A percentile compares a stretch with the other conserved stretches of the same genome.
phyloP scores from a whole-genome alignment of 2,113 vertebrate genomes.

The Plecturocebus donacophilus region DNA sequence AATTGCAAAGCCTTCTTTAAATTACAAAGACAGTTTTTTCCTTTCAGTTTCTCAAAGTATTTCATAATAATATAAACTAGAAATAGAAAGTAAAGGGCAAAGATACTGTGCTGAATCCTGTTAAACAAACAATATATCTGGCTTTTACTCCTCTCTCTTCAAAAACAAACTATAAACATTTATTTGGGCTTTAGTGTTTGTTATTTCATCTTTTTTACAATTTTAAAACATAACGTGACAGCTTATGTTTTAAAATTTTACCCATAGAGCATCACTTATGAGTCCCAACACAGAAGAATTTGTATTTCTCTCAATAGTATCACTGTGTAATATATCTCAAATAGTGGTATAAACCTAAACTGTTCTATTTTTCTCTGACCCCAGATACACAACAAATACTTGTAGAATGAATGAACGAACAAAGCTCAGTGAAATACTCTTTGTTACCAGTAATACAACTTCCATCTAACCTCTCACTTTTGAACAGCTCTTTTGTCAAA shows the following conservation, averaged over 20 bases:
- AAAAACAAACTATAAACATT: conserved; percentile 44
- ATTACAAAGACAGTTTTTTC: conserved; percentile 55
- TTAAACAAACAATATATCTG: conserved; percentile 28
- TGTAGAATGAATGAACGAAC: conserved; percentile 18
- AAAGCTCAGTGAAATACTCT: conserved; percentile 1
- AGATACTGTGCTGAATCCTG: neutral
- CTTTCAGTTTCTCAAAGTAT: conserved; percentile 45
- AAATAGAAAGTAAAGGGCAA: conserved; percentile 39
- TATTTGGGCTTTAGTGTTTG: conserved; percentile 29
- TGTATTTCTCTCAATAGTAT: neutral
- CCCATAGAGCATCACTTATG: neutral
- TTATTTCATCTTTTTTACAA: conserved; percentile 46
- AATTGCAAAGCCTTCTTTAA: conserved; percentile 66
- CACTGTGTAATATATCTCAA: conserved; percentile 39
- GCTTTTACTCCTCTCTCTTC: neutral
- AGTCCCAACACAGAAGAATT: conserved; percentile 26
- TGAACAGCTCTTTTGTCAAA: conserved; percentile 31
- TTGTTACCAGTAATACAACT: conserved; percentile 29
- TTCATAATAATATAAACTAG: conserved; percentile 56
- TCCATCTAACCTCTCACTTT: neutral
- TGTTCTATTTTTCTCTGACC: conserved; percentile 55
- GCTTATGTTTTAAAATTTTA: conserved; percentile 41
- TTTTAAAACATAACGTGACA: neutral
- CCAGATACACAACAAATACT: conserved; percentile 15
- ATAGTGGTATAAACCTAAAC: conserved; percentile 12